A percentile compares a stretch with the other conserved stretches of the same genome.
Evolutionary conservation across 1,140 invertebrate species (phyloP).

Genomic region (Penaeus chinensis): DNA sequence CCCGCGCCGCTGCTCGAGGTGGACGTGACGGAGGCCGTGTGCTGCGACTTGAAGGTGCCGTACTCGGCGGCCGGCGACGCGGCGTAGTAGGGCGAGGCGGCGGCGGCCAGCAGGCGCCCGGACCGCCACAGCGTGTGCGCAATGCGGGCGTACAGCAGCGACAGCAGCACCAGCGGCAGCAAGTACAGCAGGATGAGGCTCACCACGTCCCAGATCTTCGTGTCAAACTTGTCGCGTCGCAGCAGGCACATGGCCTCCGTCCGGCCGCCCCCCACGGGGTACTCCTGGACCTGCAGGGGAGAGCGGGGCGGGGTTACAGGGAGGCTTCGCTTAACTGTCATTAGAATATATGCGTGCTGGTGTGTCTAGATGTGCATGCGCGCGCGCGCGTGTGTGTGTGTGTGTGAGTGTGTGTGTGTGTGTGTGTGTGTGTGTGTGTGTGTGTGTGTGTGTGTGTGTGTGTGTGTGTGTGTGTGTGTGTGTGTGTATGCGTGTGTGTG

Average conservation of each 20-base stretch:
- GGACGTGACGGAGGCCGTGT: conserved; percentile 48
- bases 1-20: conserved; percentile 36
- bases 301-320: background rate
- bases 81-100: conserved; percentile 34
- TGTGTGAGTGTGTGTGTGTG: background rate
- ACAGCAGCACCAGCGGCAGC: conserved; percentile 65
- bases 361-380: background rate
- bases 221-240: conserved; percentile 64
- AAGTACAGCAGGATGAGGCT: conserved; percentile 66
- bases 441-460: background rate
- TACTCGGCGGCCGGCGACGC: conserved; percentile 40
- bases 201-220: conserved; percentile 65
- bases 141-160: conserved; percentile 65
- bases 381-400: background rate
- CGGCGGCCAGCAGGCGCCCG: conserved; percentile 42
- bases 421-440: background rate
- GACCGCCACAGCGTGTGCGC: conserved; percentile 65
- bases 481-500: background rate
- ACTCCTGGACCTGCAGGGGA: conserved; percentile 47
- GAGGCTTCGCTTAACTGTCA: background rate
- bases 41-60: conserved; percentile 49
- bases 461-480: background rate
- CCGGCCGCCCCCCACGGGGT: conserved; percentile 59
- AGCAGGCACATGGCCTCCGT: conserved; percentile 65
- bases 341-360: background rate